Conservation (phyloP, 2,888 invertebrate genomes). For the Eupithecia vulgata region DNA sequence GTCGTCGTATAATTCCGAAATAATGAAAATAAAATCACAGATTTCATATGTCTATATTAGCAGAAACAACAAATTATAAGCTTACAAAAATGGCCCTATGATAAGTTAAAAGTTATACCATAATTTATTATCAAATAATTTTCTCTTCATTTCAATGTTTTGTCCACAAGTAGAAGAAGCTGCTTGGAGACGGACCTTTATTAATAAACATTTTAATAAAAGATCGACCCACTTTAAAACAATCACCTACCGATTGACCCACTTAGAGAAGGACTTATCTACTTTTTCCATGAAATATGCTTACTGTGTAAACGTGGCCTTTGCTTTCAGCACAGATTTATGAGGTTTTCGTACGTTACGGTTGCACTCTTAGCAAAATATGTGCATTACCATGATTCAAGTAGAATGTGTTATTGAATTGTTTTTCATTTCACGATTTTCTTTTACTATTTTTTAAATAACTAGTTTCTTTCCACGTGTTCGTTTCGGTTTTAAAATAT, state of each 20-base stretch:
- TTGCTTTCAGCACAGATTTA: constrained; percentile 44
- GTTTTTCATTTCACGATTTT: constrained; percentile 13
- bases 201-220: too few relatives aligned
- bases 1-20: background rate
- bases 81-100: too few relatives aligned
- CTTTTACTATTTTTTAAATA: background rate
- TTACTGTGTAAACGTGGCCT: constrained; percentile 18
- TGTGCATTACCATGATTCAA: constrained; percentile 29
- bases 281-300: background rate
- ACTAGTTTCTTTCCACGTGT: background rate
- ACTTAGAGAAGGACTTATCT: background rate
- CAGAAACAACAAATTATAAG: background rate
- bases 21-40: too few relatives aligned
- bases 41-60: too few relatives aligned
- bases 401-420: constrained; percentile 13
- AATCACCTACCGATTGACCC: background rate
- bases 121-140: too few relatives aligned
- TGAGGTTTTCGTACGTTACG: constrained; percentile 39
- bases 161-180: too few relatives aligned
- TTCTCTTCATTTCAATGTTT: too few relatives aligned
- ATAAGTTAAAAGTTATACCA: too few relatives aligned
- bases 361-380: constrained; percentile 32
- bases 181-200: background rate
- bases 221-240: too few relatives aligned
- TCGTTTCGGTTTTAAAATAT: background rate